Evolutionary conservation across 2,888 invertebrate species (phyloP), one percentile per base, ranked within the genome.

Genomic region (Mamestra brassicae): DNA sequence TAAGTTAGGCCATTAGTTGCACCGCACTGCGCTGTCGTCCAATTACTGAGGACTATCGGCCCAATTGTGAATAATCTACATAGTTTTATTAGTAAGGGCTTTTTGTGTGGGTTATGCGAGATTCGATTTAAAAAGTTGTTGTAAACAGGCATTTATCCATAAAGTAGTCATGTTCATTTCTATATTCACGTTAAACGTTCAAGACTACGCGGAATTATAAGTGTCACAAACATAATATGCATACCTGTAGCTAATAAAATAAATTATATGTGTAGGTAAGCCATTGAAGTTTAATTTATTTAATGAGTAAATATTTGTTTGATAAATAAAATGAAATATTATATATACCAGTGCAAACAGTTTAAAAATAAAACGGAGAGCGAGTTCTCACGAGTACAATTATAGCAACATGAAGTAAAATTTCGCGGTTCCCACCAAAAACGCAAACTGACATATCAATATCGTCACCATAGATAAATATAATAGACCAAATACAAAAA

Each of bases 1-100:
- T 82, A 81, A 61, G 71, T 84, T 75, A 63, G 58, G 64, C 62
- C 67, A 78, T 86, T 77, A 81, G 67, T 74, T 84, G 73, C 78
- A 77, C 79, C 63, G 85, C 81, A 87, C 57, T 83, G 78, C 71
- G 78, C 70, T 67, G 73, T 79, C 64, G 71, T 85, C 85, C 85
- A 85, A 87, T 87, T 88, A 83, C 74, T 69, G 69, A 70, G 50
- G 55, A 71, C 70, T 60, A 65, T 55, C 77, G 52, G 10, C 65
- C 42, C 63, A 26, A 45, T 70, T 54, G 65, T 70, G 71, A 66
- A 81, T 83, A 79, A 75, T 72, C 57, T 72, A 64, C 61, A 61
- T 83, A 67, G 69, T 64, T 74, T 60, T 71, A 52, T 54, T 58
- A 55, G 3, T 36, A 13, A 72, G 26, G 17, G 15, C 2, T 45